Conservation (phyloP, 2,888 invertebrate genomes). For the Criorhina ranunculi region DNA sequence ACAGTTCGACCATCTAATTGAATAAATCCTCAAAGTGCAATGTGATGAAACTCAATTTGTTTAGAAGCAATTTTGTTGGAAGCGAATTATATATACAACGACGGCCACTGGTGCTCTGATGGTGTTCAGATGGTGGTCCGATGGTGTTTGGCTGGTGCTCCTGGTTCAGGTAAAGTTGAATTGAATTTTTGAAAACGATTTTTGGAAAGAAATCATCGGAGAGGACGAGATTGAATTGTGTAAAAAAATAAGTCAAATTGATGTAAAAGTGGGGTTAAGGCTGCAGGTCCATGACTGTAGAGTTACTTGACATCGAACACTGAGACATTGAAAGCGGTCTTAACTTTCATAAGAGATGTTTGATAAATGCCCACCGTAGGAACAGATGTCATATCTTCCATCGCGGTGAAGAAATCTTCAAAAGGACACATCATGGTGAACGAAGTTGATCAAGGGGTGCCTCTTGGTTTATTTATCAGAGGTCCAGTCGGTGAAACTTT, state of each 20-base stretch:
- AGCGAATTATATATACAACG: constrained; percentile 58
- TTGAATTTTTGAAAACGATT: constrained; percentile 22
- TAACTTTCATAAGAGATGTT: no score
- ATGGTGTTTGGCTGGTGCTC: neutral
- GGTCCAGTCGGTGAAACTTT: no score
- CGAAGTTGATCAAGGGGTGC: no score
- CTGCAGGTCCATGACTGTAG: no score
- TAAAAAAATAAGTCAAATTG: neutral
- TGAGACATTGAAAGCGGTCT: no score
- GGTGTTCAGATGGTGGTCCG: neutral
- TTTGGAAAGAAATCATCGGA: constrained; percentile 7
- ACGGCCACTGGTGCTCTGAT: constrained; percentile 3
- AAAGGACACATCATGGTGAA: no score
- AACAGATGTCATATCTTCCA: no score
- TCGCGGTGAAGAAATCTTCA: no score
- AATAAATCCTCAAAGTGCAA: constrained; percentile 67
- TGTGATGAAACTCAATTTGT: constrained; percentile 67
- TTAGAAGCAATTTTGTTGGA: constrained; percentile 69
- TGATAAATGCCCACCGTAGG: no score
- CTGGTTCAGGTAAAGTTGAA: constrained; percentile 43
- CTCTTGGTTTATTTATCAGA: no score
- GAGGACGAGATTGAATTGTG: neutral
- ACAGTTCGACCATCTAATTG: constrained; percentile 58
- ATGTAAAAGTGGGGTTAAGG: neutral
- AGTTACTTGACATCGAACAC: no score